Evolutionary conservation across 2,888 invertebrate genomes (phyloP), one percentile per base, ranked within the genome.

Genomic region (Apoderus coryli): DNA sequence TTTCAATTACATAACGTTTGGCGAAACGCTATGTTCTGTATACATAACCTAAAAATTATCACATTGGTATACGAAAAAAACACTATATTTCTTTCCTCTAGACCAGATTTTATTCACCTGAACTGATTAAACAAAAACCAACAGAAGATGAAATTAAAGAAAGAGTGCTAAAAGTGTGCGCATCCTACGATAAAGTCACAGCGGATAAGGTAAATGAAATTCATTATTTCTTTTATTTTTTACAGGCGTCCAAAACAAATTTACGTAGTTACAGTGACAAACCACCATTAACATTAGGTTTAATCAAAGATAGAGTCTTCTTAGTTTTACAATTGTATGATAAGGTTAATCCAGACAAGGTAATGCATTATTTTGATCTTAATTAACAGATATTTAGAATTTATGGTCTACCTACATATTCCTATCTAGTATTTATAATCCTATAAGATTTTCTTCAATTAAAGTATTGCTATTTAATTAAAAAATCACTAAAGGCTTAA

Each of bases 271-370:
- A 77, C 71, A 76, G 80, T 60, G 62, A 60, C 44, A 76, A 75
- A 52, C 67, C 75, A 43, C 86, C 86, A 42, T 66, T 88, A 51
- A 69, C 82, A 41, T 65, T 89, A 58, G 78, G 82, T 52, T 69
- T 82, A 51, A 81, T 93, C 60, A 63, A 70, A 56, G 80, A 86
- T 57, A 73, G 98, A 57, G 90, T 96, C 44, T 64, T 93, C 50
- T 78, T 98, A 62, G 89, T 95, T 43, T 76, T 98, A 52, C 84
- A 85, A 67, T 76, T 96, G 47, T 98, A 89, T 69, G 98, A 98
- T 70, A 98, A 98, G 77, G 69, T 96, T 64, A 74, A 82, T 54
- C 77, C 86, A 45, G 69, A 74, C 50, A 88, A 93, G 88, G 93
- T 95, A 82, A 64, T 51, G 50, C 50, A 42, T 44, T 50, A 45